Percentiles rank a stretch among this genome's conserved stretches.
Conservation (phyloP, 2,113 vertebrate genomes). For the Marcusenius ussheri region DNA sequence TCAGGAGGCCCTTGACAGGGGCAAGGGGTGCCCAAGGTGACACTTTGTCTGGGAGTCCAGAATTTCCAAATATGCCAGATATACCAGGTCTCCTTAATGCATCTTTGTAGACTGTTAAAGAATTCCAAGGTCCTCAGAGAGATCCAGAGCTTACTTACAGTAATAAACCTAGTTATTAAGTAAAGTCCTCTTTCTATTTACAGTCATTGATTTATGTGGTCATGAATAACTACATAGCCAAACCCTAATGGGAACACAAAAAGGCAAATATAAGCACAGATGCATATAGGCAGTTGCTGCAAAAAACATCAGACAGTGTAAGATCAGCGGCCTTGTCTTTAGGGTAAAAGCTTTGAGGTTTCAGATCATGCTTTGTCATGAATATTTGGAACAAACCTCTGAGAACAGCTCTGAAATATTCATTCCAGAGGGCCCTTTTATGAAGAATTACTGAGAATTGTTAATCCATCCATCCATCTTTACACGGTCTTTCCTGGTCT, state of each 20-base stretch:
- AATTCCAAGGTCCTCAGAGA: not conserved
- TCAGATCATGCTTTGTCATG: not conserved
- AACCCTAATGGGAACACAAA: not conserved
- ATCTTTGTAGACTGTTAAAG: not conserved
- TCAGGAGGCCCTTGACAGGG: not conserved
- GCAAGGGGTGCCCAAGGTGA: not conserved
- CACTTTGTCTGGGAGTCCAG: not conserved
- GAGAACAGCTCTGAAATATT: not conserved
- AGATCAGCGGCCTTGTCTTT: not conserved
- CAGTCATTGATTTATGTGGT: not conserved
- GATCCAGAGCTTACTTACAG: not conserved
- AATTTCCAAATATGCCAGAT: not conserved
- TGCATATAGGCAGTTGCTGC: not conserved
- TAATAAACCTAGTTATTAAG: not conserved
- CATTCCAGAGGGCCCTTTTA: not conserved
- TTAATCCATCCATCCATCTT: not conserved
- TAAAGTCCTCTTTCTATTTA: not conserved
- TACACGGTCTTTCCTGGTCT: not conserved
- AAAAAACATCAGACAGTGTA: not conserved
- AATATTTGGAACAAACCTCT: constrained; percentile 1
- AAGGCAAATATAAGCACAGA: not conserved
- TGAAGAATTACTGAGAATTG: not conserved
- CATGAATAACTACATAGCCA: not conserved
- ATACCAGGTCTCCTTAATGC: not conserved
- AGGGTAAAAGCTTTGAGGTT: not conserved